Conservation (phyloP, 2,113 vertebrate species). For the Vicugna pacos region DNA sequence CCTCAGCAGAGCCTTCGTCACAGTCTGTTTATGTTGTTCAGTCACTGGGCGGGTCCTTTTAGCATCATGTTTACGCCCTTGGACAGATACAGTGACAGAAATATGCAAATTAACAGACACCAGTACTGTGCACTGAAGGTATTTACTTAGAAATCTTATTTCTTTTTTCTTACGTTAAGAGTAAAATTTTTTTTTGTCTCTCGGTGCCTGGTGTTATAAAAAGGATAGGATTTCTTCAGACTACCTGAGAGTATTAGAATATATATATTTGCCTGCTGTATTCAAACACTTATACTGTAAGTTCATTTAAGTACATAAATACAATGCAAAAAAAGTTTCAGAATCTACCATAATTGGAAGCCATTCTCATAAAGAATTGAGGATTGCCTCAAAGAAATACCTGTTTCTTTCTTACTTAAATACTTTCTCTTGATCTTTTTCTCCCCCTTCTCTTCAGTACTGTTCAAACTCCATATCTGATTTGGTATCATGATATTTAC, state of each 20-base stretch:
- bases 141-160: constrained; percentile 51
- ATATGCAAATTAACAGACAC: constrained; percentile 99
- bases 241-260: neutral
- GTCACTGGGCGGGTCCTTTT: constrained; percentile 99
- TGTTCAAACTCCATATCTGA: constrained; percentile 4
- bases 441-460: neutral
- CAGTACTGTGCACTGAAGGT: constrained; percentile 99
- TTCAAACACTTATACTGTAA: neutral
- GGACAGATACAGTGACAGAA: constrained; percentile 99
- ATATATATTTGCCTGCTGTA: neutral
- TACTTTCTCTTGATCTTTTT: neutral
- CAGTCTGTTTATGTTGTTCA: constrained; percentile 99
- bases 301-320: constrained; percentile 25
- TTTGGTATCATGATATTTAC: neutral
- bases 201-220: neutral
- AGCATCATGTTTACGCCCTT: constrained; percentile 99
- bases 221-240: neutral
- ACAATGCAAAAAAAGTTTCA: neutral
- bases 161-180: neutral
- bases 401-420: neutral
- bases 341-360: neutral
- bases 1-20: constrained; percentile 98
- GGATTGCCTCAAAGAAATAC: neutral
- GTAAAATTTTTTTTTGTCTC: neutral
- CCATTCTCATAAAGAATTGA: constrained; percentile 7